Evolutionary conservation across 2,888 invertebrate species (phyloP).

Genomic region (Luperina testacea): DNA sequence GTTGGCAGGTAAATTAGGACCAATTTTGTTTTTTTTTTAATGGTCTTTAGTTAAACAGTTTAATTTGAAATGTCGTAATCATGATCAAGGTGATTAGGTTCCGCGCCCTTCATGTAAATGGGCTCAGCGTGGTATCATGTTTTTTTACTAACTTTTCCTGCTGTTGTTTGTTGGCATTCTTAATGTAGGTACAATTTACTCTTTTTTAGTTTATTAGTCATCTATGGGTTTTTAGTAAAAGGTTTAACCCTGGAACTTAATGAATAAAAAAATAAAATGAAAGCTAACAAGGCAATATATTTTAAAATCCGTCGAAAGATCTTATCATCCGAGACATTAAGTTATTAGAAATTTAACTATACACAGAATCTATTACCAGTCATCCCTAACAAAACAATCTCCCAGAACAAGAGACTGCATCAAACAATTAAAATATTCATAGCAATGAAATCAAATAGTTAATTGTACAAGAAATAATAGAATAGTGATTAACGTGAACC

Average conservation of each 20-base stretch:
- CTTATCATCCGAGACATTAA: background rate
- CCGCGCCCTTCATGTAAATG: slow-evolving; percentile 27
- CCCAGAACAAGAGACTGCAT: background rate
- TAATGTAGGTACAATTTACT: background rate
- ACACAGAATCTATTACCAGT: background rate
- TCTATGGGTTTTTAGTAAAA: no score
- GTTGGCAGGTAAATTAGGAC: slow-evolving; percentile 37
- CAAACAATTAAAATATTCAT: slow-evolving; percentile 60
- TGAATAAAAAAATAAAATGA: background rate
- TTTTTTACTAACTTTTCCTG: slow-evolving; percentile 13
- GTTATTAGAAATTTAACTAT: background rate
- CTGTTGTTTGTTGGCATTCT: slow-evolving; percentile 4
- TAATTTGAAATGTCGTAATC: slow-evolving; percentile 51
- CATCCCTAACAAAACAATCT: background rate
- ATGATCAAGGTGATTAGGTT: slow-evolving; percentile 38
- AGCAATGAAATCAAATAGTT: slow-evolving; percentile 53
- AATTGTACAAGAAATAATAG: slow-evolving; percentile 55
- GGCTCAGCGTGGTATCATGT: slow-evolving; percentile 15
- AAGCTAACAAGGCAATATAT: background rate
- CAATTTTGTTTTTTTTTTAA: slow-evolving; percentile 49
- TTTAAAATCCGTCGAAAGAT: background rate
- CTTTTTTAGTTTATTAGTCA: background rate
- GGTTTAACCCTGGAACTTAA: background rate
- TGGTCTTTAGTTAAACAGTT: slow-evolving; percentile 40
- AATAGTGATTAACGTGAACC: slow-evolving; percentile 50